phyloP scores from a whole-genome alignment of 2,113 vertebrate genomes.

The Podilymbus podiceps region DNA sequence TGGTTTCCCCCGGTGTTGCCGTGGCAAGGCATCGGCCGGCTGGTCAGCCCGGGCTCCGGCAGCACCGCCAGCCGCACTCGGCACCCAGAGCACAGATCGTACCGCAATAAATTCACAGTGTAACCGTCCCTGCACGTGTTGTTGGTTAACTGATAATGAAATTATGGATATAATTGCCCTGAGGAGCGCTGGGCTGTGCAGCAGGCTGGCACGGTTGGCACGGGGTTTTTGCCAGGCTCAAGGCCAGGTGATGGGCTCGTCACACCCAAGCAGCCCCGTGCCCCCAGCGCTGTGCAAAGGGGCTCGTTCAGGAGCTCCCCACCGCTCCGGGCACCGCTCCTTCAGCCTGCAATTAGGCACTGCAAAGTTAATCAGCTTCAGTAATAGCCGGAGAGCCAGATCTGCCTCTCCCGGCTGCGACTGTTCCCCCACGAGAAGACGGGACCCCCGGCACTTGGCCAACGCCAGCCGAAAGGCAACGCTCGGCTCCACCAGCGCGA shows the following conservation, averaged over 20 bases:
- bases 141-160: not conserved
- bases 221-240: not conserved
- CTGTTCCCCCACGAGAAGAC: not conserved
- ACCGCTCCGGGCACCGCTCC: not conserved
- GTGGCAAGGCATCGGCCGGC: rapidly evolving
- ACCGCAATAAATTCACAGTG: not conserved
- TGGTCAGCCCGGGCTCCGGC: not conserved
- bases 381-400: not conserved
- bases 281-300: not conserved
- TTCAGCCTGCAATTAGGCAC: constrained; percentile 14
- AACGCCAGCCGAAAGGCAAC: not conserved
- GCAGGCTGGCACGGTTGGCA: not conserved
- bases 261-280: rapidly evolving
- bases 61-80: rapidly evolving
- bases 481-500: not conserved
- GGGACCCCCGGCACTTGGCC: rapidly evolving
- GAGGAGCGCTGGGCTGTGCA: not conserved
- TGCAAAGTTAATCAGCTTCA: constrained; percentile 15
- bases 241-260: not conserved
- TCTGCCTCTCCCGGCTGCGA: constrained; percentile 36
- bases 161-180: not conserved
- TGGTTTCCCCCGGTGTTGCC: not conserved
- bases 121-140: not conserved
- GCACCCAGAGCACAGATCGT: not conserved
- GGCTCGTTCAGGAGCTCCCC: too few species aligned